phyloP scores from a whole-genome alignment of 2,888 invertebrate species.

The Limnephilus lunatus region DNA sequence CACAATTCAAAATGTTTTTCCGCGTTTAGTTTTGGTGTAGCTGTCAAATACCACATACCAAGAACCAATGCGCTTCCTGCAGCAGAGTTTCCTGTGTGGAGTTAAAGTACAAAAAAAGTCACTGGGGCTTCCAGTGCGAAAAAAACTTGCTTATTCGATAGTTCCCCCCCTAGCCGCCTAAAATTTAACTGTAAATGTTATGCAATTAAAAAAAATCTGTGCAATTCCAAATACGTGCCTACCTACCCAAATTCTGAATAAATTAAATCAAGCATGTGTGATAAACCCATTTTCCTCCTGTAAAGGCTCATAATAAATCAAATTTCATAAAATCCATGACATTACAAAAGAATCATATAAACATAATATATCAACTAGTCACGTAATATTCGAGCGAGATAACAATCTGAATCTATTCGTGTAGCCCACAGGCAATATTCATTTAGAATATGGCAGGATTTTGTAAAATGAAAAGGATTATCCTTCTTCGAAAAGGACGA shows the following conservation, averaged over 20 bases:
- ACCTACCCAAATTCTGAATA: neutral
- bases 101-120: too few relatives aligned
- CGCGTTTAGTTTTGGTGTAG: too few relatives aligned
- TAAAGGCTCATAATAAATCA: neutral
- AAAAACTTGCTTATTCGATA: too few relatives aligned
- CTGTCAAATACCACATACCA: too few relatives aligned
- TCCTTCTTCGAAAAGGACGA: constrained; percentile 11
- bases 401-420: neutral
- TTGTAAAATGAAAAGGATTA: constrained; percentile 38
- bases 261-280: neutral
- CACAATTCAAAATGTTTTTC: too few relatives aligned
- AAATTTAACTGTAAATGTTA: too few relatives aligned
- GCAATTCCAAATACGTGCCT: too few relatives aligned
- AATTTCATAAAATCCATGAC: neutral
- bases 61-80: too few relatives aligned
- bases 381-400: neutral
- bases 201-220: too few relatives aligned
- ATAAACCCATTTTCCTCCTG: neutral
- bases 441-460: constrained; percentile 47
- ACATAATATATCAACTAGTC: neutral
- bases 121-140: too few relatives aligned
- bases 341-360: neutral
- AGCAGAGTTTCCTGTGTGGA: too few relatives aligned
- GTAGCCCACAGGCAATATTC: constrained; percentile 31
- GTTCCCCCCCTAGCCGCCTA: too few relatives aligned